Percentiles rank a stretch among this genome's conserved stretches.
phyloP scores from a whole-genome alignment of 2,888 invertebrate genomes.

The Aquatica leii region DNA sequence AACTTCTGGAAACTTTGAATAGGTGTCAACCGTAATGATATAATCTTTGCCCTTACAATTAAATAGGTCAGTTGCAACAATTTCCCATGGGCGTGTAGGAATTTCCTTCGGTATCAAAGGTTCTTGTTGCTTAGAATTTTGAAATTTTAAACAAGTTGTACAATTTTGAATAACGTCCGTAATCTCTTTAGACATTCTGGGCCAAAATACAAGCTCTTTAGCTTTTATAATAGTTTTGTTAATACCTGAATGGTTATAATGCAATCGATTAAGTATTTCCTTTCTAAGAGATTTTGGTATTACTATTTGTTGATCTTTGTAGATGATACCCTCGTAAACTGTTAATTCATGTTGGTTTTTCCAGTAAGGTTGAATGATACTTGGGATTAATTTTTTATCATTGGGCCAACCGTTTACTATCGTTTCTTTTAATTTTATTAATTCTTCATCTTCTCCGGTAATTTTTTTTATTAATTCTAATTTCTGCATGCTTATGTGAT shows the following conservation, averaged over 20 bases:
- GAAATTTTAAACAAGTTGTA: slow-evolving; percentile 13
- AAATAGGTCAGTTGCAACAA: neutral
- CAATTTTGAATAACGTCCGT: neutral
- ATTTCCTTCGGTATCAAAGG: slow-evolving; percentile 8
- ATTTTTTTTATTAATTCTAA: neutral
- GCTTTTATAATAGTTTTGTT: neutral
- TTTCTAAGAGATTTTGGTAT: too few relatives aligned
- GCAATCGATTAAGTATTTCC: neutral
- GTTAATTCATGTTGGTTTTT: neutral
- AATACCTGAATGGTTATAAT: neutral
- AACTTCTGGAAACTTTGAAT: neutral
- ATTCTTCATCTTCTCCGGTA: neutral
- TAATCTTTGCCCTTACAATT: neutral
- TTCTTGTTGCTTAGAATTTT: slow-evolving; percentile 15
- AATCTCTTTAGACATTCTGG: neutral
- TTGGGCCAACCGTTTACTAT: neutral
- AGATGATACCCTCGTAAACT: neutral
- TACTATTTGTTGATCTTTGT: neutral
- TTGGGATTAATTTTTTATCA: neutral
- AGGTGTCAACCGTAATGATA: slow-evolving; percentile 12
- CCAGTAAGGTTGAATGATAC: neutral
- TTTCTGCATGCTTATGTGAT: neutral
- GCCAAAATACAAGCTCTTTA: neutral
- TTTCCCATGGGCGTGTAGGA: slow-evolving; percentile 15
- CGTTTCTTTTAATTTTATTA: neutral